Conservation (phyloP, 2,888 invertebrate genomes). For the Halictus quadricinctus region DNA sequence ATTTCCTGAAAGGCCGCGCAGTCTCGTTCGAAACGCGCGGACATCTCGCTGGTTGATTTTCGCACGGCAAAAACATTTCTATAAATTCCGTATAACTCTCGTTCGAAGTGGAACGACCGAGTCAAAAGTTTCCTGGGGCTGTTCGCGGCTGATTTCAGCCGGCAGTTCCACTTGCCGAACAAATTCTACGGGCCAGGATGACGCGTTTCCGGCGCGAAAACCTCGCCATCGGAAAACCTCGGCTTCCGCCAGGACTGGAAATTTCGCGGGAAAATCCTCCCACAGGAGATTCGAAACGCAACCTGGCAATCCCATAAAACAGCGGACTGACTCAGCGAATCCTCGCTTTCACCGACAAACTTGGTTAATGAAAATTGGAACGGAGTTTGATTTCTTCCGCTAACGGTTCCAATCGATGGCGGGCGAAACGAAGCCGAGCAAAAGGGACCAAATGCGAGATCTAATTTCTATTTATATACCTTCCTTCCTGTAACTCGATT, state of each 20-base stretch:
- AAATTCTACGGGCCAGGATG: background rate
- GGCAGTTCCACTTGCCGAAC: background rate
- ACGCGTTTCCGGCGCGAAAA: background rate
- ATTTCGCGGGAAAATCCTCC: constrained; percentile 1
- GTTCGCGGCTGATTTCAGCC: background rate
- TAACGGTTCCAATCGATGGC: background rate
- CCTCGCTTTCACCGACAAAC: background rate
- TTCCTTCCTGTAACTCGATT: background rate
- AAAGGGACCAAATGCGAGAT: background rate
- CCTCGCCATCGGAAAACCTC: background rate
- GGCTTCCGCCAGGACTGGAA: background rate
- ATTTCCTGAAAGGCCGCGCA: background rate
- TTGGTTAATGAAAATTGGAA: background rate
- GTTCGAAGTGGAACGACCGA: background rate
- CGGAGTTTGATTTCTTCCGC: background rate
- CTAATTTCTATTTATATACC: background rate
- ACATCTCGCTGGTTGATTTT: background rate
- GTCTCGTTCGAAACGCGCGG: background rate
- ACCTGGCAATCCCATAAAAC: background rate
- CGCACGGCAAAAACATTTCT: background rate
- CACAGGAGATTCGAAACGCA: background rate
- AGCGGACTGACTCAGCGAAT: background rate
- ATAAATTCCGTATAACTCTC: background rate
- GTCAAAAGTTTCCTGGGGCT: background rate
- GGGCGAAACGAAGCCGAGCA: background rate